Percentiles rank a stretch among this genome's conserved stretches.
phyloP scores from a whole-genome alignment of 2,888 invertebrate species.

The Serrognathus titanus region DNA sequence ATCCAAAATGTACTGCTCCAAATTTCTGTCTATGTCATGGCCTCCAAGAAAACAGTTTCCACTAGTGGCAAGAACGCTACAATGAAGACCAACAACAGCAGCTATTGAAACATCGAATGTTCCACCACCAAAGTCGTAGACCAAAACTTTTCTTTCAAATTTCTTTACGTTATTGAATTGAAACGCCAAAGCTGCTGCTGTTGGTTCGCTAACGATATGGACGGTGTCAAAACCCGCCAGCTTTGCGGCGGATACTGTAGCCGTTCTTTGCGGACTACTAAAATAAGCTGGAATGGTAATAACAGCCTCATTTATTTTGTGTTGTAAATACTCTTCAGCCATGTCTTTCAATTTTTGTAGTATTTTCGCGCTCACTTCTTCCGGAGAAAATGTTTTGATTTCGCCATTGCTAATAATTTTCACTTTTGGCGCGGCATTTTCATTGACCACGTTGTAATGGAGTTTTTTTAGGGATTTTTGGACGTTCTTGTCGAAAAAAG shows the following conservation, averaged over 20 bases:
- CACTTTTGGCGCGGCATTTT: slow-evolving; percentile 23
- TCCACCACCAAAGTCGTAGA: slow-evolving; percentile 33
- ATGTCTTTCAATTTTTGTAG: slow-evolving; percentile 23
- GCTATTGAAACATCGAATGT: slow-evolving; percentile 33
- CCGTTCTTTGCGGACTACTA: slow-evolving; percentile 29
- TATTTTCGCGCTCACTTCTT: slow-evolving; percentile 26
- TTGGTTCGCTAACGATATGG: slow-evolving; percentile 30
- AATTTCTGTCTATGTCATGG: slow-evolving; percentile 28
- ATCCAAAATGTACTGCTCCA: slow-evolving; percentile 21
- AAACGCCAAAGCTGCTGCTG: slow-evolving; percentile 31
- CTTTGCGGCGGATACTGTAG: slow-evolving; percentile 29
- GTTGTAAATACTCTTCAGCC: slow-evolving; percentile 20
- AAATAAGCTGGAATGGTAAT: slow-evolving; percentile 36
- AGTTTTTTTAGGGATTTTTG: slow-evolving; percentile 26
- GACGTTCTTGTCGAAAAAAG: slow-evolving; percentile 25
- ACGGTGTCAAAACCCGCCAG: slow-evolving; percentile 29
- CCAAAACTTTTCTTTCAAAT: slow-evolving; percentile 21
- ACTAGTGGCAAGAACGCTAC: slow-evolving; percentile 26
- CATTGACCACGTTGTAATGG: slow-evolving; percentile 24
- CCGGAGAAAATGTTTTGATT: slow-evolving; percentile 19
- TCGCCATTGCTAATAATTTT: slow-evolving; percentile 13
- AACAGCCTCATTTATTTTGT: slow-evolving; percentile 26
- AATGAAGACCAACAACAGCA: slow-evolving; percentile 12
- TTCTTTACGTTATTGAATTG: slow-evolving; percentile 19
- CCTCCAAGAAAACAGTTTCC: slow-evolving; percentile 34